Percentiles rank a stretch among this genome's conserved stretches.
Evolutionary conservation across 2,113 vertebrate genomes (phyloP).

Genomic region (Centropristis striata): DNA sequence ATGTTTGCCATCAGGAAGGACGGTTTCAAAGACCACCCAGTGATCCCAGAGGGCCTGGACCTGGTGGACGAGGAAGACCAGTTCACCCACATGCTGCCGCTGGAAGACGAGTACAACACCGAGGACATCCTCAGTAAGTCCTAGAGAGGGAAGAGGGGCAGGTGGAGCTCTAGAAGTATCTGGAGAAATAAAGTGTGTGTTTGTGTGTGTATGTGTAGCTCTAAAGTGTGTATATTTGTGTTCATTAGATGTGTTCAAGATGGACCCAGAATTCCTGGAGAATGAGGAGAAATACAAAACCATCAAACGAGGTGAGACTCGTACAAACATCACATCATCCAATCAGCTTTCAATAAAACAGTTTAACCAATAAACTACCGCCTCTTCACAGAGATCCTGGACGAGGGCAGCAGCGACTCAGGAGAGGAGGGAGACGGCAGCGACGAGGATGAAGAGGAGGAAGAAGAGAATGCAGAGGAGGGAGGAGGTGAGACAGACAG

Average conservation of each 20-base stretch:
- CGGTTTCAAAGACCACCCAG: slow-evolving; percentile 97
- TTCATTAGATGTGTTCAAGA: slow-evolving; percentile 94
- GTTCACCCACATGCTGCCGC: slow-evolving; percentile 98
- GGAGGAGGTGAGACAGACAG: slow-evolving; percentile 75
- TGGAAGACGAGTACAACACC: slow-evolving; percentile 96
- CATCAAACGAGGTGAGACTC: slow-evolving; percentile 94
- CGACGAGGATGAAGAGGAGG: slow-evolving; percentile 91
- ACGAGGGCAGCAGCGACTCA: slow-evolving; percentile 96
- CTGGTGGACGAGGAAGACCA: slow-evolving; percentile 98
- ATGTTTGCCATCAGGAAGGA: slow-evolving; percentile 99
- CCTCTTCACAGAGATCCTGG: slow-evolving; percentile 91
- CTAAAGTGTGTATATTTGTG: slow-evolving; percentile 33
- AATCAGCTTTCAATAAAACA: neutral
- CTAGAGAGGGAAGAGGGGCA: neutral
- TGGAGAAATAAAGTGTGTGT: neutral
- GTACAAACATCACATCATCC: neutral
- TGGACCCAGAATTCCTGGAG: slow-evolving; percentile 96
- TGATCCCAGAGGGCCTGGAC: slow-evolving; percentile 93
- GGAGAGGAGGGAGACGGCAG: slow-evolving; percentile 91
- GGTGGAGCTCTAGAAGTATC: neutral
- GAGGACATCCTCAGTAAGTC: slow-evolving; percentile 96
- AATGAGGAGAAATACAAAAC: slow-evolving; percentile 98
- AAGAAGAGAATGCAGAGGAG: slow-evolving; percentile 85
- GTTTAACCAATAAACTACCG: slow-evolving; percentile 29
- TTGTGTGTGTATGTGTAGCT: neutral